Evolutionary conservation across 2,797 vertebrate genomes (phyloP).

Genomic region (Urocyon cinereoargenteus): DNA sequence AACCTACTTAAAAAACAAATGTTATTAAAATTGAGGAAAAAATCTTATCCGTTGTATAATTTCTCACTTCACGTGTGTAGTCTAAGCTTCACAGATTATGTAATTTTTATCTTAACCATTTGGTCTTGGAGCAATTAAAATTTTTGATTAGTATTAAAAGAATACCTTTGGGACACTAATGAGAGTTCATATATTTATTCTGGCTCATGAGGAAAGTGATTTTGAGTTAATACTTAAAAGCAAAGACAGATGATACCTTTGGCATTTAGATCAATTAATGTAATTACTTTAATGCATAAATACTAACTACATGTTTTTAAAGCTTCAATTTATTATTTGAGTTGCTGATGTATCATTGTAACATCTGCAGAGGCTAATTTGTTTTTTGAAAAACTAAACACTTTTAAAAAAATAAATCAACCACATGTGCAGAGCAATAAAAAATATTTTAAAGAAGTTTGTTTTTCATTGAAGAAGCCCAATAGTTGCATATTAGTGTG

Average conservation of each 20-base stretch:
- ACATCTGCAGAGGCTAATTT: constrained; percentile 54
- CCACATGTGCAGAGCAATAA: not conserved
- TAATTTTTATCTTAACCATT: not conserved
- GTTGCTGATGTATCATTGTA: constrained; percentile 56
- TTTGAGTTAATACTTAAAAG: not conserved
- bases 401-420: constrained; percentile 42
- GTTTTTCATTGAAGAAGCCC: constrained; percentile 62
- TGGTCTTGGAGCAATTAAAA: not conserved
- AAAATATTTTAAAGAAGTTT: constrained; percentile 11
- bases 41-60: not conserved
- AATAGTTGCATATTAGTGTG: not conserved
- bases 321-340: constrained; percentile 54
- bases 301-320: constrained; percentile 64
- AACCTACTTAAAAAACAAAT: not conserved
- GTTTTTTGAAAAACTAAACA: constrained; percentile 51
- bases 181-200: not conserved
- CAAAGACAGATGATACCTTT: constrained; percentile 42
- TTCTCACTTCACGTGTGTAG: not conserved
- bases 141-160: not conserved
- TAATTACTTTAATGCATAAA: constrained; percentile 26
- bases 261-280: constrained; percentile 38
- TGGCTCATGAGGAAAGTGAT: not conserved
- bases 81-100: not conserved
- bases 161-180: not conserved
- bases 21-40: not conserved